Evolutionary conservation across 2,797 vertebrate species (phyloP).

Genomic region (Anas bahamensis): DNA sequence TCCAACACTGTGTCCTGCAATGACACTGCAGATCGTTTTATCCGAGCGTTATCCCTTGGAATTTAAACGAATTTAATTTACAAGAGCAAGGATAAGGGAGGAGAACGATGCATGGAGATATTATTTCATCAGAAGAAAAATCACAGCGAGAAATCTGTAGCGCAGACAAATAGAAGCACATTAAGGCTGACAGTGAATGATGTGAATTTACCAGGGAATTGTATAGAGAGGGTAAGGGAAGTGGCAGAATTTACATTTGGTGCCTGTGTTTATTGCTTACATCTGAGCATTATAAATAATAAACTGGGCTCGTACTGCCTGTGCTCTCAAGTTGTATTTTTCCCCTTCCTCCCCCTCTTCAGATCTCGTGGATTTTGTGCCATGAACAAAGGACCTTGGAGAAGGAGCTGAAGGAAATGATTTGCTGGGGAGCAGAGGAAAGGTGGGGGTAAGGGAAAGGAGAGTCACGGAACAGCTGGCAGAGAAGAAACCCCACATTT

Average conservation of each 20-base stretch:
- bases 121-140: conserved; percentile 26
- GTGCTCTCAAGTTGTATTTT: background rate
- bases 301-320: conserved; percentile 21
- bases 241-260: conserved; percentile 69
- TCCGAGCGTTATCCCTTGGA: conserved; percentile 42
- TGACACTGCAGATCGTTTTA: conserved; percentile 26
- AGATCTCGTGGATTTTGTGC: background rate
- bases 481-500: background rate
- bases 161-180: conserved; percentile 56
- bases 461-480: background rate
- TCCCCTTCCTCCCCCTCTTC: background rate
- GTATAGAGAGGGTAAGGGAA: conserved; percentile 48
- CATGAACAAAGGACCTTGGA: background rate
- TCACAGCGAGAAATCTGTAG: conserved; percentile 24
- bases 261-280: conserved; percentile 64
- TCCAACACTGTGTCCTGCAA: conserved; percentile 24
- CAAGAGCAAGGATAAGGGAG: conserved; percentile 6
- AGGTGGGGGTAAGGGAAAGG: background rate
- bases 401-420: background rate
- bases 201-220: conserved; percentile 61
- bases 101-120: background rate
- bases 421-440: background rate
- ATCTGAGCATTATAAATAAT: conserved; percentile 69
- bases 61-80: conserved; percentile 60
- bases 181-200: conserved; percentile 54